phyloP scores from a whole-genome alignment of 2,888 invertebrate species.

The Lasioglossum oenotherae region DNA sequence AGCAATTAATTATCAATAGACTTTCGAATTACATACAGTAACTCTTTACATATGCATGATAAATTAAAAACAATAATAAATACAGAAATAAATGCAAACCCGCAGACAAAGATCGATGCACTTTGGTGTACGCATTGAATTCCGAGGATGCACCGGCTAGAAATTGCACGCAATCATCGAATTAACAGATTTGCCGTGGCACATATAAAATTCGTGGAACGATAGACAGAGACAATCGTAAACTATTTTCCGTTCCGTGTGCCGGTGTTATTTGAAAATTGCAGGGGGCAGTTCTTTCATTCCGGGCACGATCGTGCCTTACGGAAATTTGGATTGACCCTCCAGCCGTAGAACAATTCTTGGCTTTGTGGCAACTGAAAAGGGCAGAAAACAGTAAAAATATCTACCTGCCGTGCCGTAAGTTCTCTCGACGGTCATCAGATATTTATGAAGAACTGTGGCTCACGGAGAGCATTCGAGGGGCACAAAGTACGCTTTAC shows the following conservation, averaged over 20 bases:
- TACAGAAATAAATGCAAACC: neutral
- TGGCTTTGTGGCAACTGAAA: conserved; percentile 41
- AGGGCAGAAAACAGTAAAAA: conserved; percentile 51
- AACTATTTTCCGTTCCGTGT: conserved; percentile 14
- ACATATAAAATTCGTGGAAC: neutral
- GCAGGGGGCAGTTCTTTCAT: conserved; percentile 34
- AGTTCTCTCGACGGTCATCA: conserved; percentile 70
- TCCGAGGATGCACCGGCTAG: neutral
- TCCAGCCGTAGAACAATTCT: conserved; percentile 43
- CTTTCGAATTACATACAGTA: no score
- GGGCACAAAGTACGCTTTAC: conserved; percentile 38
- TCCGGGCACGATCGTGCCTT: conserved; percentile 52
- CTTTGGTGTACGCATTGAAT: neutral
- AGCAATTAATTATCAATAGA: no score
- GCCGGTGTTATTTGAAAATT: conserved; percentile 40
- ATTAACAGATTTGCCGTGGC: neutral
- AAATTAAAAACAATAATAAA: neutral
- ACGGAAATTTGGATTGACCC: conserved; percentile 57
- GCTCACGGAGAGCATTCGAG: conserved; percentile 61
- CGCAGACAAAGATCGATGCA: neutral
- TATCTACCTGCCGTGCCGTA: conserved; percentile 65
- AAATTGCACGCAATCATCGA: neutral
- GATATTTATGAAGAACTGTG: conserved; percentile 75
- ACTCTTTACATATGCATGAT: no score
- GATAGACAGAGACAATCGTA: conserved; percentile 11